Base-by-base conservation (phyloP, 1,140 invertebrate species). In the Penaeus indicus region DNA sequence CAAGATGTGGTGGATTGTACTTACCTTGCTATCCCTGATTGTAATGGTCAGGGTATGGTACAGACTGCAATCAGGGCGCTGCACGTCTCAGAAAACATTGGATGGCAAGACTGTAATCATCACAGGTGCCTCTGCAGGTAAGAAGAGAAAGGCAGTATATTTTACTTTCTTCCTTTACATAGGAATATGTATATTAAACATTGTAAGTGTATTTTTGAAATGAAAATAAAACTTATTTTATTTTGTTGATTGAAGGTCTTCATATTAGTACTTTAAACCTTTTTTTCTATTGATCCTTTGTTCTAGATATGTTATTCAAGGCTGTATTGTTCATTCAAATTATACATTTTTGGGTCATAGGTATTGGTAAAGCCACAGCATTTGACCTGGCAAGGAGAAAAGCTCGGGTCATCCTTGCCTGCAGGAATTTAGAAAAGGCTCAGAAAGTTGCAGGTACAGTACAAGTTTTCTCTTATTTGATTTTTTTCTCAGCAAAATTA, bases 301-400 rank as follows among this genome's bases (percentile, higher is more conserved):
- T 42, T 4, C 38, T 42, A 42, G 38, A 42, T 42, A 42, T 42
- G 38, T 42, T 42, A 42, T 42, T 42, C 38, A 42, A 42, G 38
- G 38, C 38, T n/a, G 8, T 13, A 22, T 38, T 7, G 16, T 13
- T 42, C 82, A 77, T 61, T 21, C 62, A 21, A 22, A 13, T 77
- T 47, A 27, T 47, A 5, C 27, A 90, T 47, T 1, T 42, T 69
- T 81, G 1, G 1, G 25, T 84, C 88, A 32, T 61, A 92, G 94
- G 94, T 1, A 94, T 95, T 90, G 94, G 94, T 21, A 93, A 93
- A 90, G 93, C 93, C 82, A 93, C 94, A 21, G 94, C 94, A 0
- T 89, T 92, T 60, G 93, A 94, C 80, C 90, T 94, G 38, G 93
- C 92, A 18, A 91, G 85, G 75, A 88, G 93, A 91, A 92, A 93